Evolutionary conservation across 2,797 vertebrate species (phyloP).

Genomic region (Cyclura pinguis): DNA sequence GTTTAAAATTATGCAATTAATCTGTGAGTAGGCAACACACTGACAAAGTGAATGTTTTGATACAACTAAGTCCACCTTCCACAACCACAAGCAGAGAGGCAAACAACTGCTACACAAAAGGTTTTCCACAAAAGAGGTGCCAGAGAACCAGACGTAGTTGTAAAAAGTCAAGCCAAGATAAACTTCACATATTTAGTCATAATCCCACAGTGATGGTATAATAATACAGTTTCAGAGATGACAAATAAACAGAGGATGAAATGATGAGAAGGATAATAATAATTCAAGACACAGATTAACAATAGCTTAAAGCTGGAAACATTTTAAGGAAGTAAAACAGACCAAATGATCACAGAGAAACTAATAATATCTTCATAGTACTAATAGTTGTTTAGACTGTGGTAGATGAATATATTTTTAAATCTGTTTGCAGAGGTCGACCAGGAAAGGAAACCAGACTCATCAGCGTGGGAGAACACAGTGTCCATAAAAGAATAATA

Average conservation of each 20-base stretch:
- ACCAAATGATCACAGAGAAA: slow-evolving; percentile 74
- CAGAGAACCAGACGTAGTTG: slow-evolving; percentile 60
- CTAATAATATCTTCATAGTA: slow-evolving; percentile 72
- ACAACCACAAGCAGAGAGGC: neutral
- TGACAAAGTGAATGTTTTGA: neutral
- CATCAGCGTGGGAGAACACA: slow-evolving; percentile 47
- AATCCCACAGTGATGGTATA: slow-evolving; percentile 61
- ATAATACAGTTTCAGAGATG: slow-evolving; percentile 62
- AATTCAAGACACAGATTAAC: slow-evolving; percentile 73
- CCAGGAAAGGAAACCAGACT: slow-evolving; percentile 62
- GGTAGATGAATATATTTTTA: slow-evolving; percentile 68
- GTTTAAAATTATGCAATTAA: too few species aligned
- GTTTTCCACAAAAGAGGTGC: slow-evolving; percentile 54
- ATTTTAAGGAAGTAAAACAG: slow-evolving; percentile 77
- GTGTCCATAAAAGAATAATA: slow-evolving; percentile 19
- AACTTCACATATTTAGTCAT: slow-evolving; percentile 61
- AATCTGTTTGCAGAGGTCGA: slow-evolving; percentile 69
- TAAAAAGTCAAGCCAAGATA: slow-evolving; percentile 65
- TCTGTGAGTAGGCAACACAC: neutral
- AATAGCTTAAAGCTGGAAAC: slow-evolving; percentile 79
- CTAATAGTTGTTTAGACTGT: slow-evolving; percentile 68
- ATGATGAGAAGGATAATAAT: neutral
- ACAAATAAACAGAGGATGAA: slow-evolving; percentile 25
- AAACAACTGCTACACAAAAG: slow-evolving; percentile 1
- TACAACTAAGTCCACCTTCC: neutral